phyloP scores from a whole-genome alignment of 1,140 invertebrate genomes.

The Geopemphigus sp. region DNA sequence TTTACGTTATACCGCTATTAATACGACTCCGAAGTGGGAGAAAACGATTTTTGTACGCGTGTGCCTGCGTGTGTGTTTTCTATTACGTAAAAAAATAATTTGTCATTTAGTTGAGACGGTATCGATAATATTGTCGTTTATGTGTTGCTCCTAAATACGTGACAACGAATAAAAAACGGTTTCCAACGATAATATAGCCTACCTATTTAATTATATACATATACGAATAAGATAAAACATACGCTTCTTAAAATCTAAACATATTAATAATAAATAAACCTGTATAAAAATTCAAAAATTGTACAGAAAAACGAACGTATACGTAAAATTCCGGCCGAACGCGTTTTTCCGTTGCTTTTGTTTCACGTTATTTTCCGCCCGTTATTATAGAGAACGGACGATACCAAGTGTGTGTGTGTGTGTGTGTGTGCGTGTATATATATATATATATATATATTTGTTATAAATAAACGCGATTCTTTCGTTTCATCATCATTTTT shows the following conservation, averaged over 20 bases:
- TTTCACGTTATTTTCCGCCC: too few relatives aligned
- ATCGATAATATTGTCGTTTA: background rate
- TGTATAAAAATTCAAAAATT: constrained; percentile 39
- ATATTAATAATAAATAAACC: constrained; percentile 14
- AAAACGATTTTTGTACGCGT: background rate
- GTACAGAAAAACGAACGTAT: constrained; percentile 25
- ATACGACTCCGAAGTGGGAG: too few relatives aligned
- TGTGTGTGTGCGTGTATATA: too few relatives aligned
- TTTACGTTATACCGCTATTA: too few relatives aligned
- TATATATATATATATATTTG: too few relatives aligned
- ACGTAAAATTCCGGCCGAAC: background rate
- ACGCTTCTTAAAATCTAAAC: background rate
- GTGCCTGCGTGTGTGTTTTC: background rate
- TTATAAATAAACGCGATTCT: too few relatives aligned
- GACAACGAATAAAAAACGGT: background rate
- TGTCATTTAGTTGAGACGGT: constrained; percentile 31
- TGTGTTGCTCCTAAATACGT: background rate
- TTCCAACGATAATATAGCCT: background rate
- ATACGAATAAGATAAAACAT: too few relatives aligned
- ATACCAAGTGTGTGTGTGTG: too few relatives aligned
- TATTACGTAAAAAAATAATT: background rate
- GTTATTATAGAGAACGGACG: too few relatives aligned
- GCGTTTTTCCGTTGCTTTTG: too few relatives aligned
- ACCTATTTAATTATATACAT: too few relatives aligned
- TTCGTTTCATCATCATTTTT: background rate